Conservation (phyloP, 2,888 invertebrate species). For the Cantharis flavilabris region DNA sequence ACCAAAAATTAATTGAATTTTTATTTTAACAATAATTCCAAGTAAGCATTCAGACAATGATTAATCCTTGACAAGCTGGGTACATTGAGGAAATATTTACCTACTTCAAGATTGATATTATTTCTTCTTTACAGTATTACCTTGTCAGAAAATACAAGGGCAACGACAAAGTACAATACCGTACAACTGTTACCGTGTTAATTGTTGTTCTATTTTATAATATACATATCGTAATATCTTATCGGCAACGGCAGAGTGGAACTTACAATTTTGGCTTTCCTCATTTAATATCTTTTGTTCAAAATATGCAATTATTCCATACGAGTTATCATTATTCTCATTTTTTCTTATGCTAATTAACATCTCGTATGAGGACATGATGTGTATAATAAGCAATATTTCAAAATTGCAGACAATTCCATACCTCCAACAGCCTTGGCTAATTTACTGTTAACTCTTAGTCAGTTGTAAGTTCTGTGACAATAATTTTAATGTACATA, state of each 20-base stretch:
- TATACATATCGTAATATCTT: background rate
- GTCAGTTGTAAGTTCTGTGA: constrained; percentile 7
- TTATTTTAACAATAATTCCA: background rate
- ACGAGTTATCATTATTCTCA: background rate
- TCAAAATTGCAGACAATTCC: constrained; percentile 3
- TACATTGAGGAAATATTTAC: background rate
- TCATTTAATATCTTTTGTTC: background rate
- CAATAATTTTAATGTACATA: constrained; percentile 5
- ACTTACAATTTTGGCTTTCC: background rate
- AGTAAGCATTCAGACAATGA: background rate
- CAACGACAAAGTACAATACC: constrained; percentile 10
- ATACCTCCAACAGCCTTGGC: constrained; percentile 7
- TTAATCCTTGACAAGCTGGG: background rate
- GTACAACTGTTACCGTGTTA: constrained; percentile 3
- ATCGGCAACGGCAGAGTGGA: background rate
- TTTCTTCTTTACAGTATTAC: constrained; percentile 7
- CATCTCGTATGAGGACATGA: background rate
- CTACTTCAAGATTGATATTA: background rate
- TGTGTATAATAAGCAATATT: background rate
- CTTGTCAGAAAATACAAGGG: constrained; percentile 14
- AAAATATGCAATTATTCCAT: background rate
- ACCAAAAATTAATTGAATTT: background rate
- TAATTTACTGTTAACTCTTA: constrained; percentile 7
- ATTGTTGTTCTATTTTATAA: background rate
- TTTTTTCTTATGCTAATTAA: background rate